Percentiles rank a stretch among this genome's conserved stretches.
These are phyloP conservation scores for Proisotoma minuta DNA, from an alignment of 2,888 invertebrate genomes.

Conservation along the genomic window DNA sequence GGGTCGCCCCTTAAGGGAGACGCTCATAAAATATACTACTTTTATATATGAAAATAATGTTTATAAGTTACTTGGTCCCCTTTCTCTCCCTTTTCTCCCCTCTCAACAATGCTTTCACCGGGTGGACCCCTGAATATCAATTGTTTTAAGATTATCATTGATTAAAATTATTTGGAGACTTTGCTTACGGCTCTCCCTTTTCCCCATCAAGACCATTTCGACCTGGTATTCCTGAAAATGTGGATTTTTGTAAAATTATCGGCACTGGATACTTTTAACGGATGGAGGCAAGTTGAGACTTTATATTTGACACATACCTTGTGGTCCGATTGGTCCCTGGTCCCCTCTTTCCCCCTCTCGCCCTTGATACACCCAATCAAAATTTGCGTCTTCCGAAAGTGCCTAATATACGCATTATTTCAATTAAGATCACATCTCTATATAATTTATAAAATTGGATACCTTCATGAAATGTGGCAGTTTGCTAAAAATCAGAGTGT, in stretches of 20 bases:
- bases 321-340: slow-evolving; percentile 32
- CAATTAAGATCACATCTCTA: neutral
- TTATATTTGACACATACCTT: slow-evolving; percentile 14
- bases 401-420: slow-evolving; percentile 21
- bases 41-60: neutral
- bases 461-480: slow-evolving; percentile 29
- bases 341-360: slow-evolving; percentile 25
- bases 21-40: slow-evolving; percentile 7
- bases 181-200: slow-evolving; percentile 23
- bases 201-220: slow-evolving; percentile 12
- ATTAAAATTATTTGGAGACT: neutral
- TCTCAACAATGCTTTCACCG: neutral
- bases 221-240: slow-evolving; percentile 19
- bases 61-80: slow-evolving; percentile 8
- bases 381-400: slow-evolving; percentile 28
- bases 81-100: slow-evolving; percentile 23
- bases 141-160: neutral
- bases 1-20: slow-evolving; percentile 22
- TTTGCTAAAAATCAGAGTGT: slow-evolving; percentile 24
- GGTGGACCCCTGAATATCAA: slow-evolving; percentile 15
- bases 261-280: neutral
- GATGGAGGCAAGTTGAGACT: neutral
- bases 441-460: neutral
- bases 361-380: slow-evolving; percentile 33
- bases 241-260: neutral